Evolutionary conservation across 2,113 vertebrate species (phyloP), one percentile per base, ranked within the genome.

Genomic region (Pholis gunnellus): DNA sequence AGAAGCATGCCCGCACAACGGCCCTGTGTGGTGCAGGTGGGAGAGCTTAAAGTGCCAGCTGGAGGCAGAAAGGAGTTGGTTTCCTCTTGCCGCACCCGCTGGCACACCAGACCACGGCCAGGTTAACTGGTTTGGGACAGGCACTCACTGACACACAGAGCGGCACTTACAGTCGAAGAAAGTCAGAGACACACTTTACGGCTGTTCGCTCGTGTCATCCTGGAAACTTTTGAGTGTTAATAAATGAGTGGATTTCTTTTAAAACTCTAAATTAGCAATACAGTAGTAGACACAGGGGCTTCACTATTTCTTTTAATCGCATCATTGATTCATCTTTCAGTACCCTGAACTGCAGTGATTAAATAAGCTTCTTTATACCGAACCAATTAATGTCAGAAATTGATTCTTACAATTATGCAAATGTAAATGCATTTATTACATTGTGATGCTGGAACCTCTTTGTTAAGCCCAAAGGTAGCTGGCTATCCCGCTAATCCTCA

Each of bases 1-100:
- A 11, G 34, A 54, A 86, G 60, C 78, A 54, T 68, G 75, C 68
- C 87, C 64, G 73, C 85, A 75, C 84, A 78, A 36, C 20, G 72
- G 29, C 73, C 7, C 60, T 54, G 77, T 50, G 72, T 61, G 13
- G 72, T 38, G 52, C 79, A 76, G 79, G 46, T 48, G 54, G 68
- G 34, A 17, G 42, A 27, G 52, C 25, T 27, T 18, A 25, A 50
- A 64, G 69, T 6, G 20, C 66, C 52, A 65, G 76, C 75, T 64
- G 81, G 69, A 84, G 52, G 72, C 57, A n/a, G 22, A 74, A 46
- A 76, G 29, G 57, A 6, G 52, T 56, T 27, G 5, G 38, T 67
- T 78, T 82, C 38, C 22, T 85, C 40, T 61, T 13, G 0, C 52
- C 50, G 72, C 25, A 82, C 38, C 56, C 56, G 13, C 40, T 14